Evolutionary conservation across 2,888 invertebrate genomes (phyloP), one percentile per base, ranked within the genome.

Genomic region (Meghimatium bilineatum): DNA sequence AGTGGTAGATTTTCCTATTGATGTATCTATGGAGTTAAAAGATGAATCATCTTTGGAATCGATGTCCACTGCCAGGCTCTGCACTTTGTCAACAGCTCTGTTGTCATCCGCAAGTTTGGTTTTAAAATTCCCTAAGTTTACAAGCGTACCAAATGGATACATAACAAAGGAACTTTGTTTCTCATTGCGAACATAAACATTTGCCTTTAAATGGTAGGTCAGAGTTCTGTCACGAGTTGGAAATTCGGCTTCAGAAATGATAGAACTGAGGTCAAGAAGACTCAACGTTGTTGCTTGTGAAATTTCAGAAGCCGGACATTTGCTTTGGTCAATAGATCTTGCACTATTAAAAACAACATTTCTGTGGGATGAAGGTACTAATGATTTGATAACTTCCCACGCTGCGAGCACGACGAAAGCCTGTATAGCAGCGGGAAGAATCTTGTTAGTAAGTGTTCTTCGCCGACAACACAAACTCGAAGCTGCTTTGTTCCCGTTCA

Each of bases 121-220:
- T 74, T 52, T 29, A 6, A 74, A 1, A 1, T 29, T 44, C 20
- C 74, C 74, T 10, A 74, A 52, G 56, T 5, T 66, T 29, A 83
- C 44, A 36, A 79, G 72, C 23, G 83, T 66, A 3, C 83, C 83
- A 2, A 29, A 66, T 20, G 79, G 83, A 26, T 83, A 83, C 60
- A 83, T 34, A 26, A 66, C 60, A 20, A 83, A 23, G 12, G 60
- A 20, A 32, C 56, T 63, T 3, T 49, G 32, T 44, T 83, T 79
- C 12, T 44, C 34, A 14, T 79, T 66, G 14, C 79, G 29, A 12
- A 74, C 74, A 44, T 79, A 63, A 20, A 83, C 36, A 3, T 79
- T 72, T 20, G 44, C 66, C n/a, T 60, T 83, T 10, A 79, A 44
- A 52, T 71, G 52, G 23, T 56, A 66, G 1, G 77, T 56, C 60